Percentiles rank a stretch among this genome's conserved stretches.
phyloP scores from a whole-genome alignment of 92 coral and sea anemone species.

The Heteractis magnifica region DNA sequence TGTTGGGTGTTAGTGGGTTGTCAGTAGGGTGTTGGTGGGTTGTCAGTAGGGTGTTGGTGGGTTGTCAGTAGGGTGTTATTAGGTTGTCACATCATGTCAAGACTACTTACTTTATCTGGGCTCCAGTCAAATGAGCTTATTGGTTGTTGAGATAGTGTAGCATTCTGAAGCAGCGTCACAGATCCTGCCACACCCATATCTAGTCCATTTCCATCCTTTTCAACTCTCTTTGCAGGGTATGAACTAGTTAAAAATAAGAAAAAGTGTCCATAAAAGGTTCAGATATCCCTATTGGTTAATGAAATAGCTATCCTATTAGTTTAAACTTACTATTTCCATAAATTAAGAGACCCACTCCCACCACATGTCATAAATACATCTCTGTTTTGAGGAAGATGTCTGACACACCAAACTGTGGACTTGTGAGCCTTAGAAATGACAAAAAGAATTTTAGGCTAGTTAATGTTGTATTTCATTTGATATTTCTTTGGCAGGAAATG shows the following conservation, averaged over 20 bases:
- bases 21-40: too few relatives aligned
- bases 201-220: conserved; percentile 78
- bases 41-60: not conserved
- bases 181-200: conserved; percentile 95
- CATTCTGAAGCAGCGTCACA: conserved; percentile 86
- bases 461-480: not conserved
- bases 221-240: conserved; percentile 87
- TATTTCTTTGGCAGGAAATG: not conserved
- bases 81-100: too few relatives aligned
- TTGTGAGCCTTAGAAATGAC: conserved; percentile 73
- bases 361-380: conserved; percentile 97
- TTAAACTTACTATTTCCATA: conserved; percentile 94
- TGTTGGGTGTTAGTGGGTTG: too few relatives aligned
- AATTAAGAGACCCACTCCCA: conserved; percentile 87
- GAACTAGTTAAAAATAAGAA: conserved; percentile 44
- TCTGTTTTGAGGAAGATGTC: conserved; percentile 94
- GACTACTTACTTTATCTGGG: conserved; percentile 84
- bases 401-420: conserved; percentile 96
- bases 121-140: conserved; percentile 96
- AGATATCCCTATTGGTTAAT: not conserved
- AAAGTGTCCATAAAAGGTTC: not conserved
- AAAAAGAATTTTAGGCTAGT: not conserved
- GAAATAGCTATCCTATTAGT: not conserved
- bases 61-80: not conserved
- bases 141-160: conserved; percentile 88